Conservation (phyloP, 1,140 invertebrate species). For the Aphidius ervi region DNA sequence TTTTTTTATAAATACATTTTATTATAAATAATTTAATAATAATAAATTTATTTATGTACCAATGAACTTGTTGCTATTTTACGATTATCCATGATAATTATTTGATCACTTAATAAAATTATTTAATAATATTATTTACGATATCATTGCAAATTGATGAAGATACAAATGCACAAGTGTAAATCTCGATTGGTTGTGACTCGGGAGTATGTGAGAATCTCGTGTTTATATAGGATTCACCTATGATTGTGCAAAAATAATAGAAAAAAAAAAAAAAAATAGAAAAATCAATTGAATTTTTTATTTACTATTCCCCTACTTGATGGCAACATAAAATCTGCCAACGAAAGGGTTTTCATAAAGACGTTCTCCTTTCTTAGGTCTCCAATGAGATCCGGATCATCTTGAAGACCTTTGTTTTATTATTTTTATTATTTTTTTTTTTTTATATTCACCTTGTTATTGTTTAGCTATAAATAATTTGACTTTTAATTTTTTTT, state of each 20-base stretch:
- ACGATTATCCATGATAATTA: conserved; percentile 13
- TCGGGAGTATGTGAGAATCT: background rate
- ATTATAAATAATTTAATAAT: conserved; percentile 1
- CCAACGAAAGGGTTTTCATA: conserved; percentile 2
- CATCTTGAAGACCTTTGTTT: conserved; percentile 6
- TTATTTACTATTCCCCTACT: background rate
- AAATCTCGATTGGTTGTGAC: conserved; percentile 9
- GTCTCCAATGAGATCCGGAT: conserved; percentile 6
- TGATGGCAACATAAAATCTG: background rate
- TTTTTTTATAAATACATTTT: background rate
- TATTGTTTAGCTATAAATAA: no score
- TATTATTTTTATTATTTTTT: no score
- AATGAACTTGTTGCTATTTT: conserved; percentile 5
- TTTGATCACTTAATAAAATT: background rate
- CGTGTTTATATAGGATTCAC: conserved; percentile 19
- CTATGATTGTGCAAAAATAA: conserved; percentile 1
- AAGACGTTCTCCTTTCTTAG: conserved; percentile 13
- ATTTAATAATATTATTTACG: background rate
- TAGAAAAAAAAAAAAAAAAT: background rate
- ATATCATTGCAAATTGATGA: no score
- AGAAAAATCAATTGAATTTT: no score
- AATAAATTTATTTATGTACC: conserved; percentile 11
- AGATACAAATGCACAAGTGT: background rate
- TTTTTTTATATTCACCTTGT: no score
- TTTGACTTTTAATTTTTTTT: no score